These are phyloP conservation scores for Peromyscus eremicus DNA, from an alignment of 2,797 vertebrate species.

Conservation along the genomic window DNA sequence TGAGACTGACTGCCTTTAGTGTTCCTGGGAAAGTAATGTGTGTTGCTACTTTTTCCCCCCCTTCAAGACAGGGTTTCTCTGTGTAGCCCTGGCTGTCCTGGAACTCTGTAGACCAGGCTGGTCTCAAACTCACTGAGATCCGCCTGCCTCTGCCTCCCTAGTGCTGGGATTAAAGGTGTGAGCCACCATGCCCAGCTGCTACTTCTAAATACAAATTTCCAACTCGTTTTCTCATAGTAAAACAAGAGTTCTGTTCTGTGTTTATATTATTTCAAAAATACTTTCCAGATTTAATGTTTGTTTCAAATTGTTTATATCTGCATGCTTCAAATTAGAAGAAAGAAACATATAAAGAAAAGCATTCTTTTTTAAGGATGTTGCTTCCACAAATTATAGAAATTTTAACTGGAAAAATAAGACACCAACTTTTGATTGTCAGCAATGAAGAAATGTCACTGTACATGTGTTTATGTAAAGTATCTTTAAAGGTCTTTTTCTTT, in stretches of 20 bases:
- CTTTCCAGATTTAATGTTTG: slow-evolving; percentile 22
- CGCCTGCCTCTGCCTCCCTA: background rate
- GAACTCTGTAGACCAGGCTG: background rate
- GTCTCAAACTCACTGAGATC: background rate
- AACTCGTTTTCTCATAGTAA: slow-evolving; percentile 41
- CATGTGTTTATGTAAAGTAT: background rate
- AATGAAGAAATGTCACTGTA: slow-evolving; percentile 17
- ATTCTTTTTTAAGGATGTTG: slow-evolving; percentile 11
- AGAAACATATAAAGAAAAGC: background rate
- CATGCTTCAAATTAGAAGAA: background rate
- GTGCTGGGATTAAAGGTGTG: background rate
- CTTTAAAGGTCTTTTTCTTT: slow-evolving; percentile 19
- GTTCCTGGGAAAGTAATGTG: background rate
- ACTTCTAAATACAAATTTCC: slow-evolving; percentile 36
- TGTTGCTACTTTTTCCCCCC: background rate
- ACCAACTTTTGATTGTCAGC: background rate
- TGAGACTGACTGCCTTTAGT: background rate
- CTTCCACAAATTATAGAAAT: background rate
- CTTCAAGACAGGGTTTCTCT: background rate
- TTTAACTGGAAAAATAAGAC: slow-evolving; percentile 40
- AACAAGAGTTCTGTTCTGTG: slow-evolving; percentile 52
- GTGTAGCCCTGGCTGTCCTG: background rate
- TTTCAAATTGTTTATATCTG: slow-evolving; percentile 41
- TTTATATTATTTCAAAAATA: slow-evolving; percentile 51
- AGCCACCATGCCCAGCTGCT: background rate